Conservation (phyloP, 2,888 invertebrate species). For the Lordiphosa fenestrarum region DNA sequence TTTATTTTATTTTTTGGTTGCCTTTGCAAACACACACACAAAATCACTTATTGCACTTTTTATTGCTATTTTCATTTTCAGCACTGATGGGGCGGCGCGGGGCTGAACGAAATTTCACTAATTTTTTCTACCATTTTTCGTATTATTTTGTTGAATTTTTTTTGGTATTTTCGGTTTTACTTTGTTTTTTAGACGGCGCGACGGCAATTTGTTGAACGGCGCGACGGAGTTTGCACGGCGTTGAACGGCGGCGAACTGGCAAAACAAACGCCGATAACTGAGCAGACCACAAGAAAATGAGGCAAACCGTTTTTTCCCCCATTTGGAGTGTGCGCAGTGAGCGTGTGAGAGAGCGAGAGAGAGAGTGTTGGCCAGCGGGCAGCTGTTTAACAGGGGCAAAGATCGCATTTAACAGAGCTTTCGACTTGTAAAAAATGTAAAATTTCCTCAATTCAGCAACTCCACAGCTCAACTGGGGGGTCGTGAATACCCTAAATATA, state of each 20-base stretch:
- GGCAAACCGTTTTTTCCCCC: constrained; percentile 12
- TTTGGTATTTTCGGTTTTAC: constrained; percentile 19
- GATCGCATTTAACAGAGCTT: constrained; percentile 18
- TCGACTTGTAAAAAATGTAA: no score
- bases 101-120: constrained; percentile 5
- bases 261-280: constrained; percentile 27
- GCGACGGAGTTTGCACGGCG: constrained; percentile 31
- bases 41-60: constrained; percentile 9
- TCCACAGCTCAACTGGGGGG: no score
- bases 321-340: constrained; percentile 21
- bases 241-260: constrained; percentile 25
- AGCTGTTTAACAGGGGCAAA: constrained; percentile 26
- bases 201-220: constrained; percentile 18
- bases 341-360: constrained; percentile 6
- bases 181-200: constrained; percentile 35
- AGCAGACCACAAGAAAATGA: constrained; percentile 7
- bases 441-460: no score
- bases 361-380: constrained; percentile 1
- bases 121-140: constrained; percentile 5
- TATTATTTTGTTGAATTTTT: constrained; percentile 22
- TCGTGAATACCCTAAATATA: no score
- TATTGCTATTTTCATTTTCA: neutral
- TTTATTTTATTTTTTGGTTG: constrained; percentile 11
- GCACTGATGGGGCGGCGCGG: neutral
- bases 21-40: constrained; percentile 1